Evolutionary conservation across 92 coral and sea anemone genomes (phyloP), one percentile per base, ranked within the genome.

Genomic region (Zoanthus sansibaricus): DNA sequence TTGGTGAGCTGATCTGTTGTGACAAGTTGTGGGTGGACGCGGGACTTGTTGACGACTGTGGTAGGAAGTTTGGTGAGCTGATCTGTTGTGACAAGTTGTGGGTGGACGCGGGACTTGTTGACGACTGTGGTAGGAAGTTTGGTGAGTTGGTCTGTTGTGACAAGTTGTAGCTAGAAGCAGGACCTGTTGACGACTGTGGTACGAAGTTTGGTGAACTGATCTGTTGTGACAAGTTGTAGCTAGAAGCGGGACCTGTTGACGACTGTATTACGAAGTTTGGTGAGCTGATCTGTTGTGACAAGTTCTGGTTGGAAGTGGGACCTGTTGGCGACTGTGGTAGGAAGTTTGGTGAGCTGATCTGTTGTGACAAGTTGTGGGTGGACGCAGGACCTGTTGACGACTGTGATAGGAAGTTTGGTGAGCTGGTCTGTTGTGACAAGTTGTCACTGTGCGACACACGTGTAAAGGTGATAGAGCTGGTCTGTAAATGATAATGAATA

Each of bases 151-250:
- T 54, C 59, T 6, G 59, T 54, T 54, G 59, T 54, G 59, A 54
- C 59, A 54, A 3, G 15, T 54, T 54, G 59, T 54, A 3, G 59
- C 16, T 54, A 6, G 59, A 54, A 3, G 59, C 59, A 15, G 11
- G 59, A 54, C 59, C 59, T 54, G 59, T 54, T 54, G 59, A 15
- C 15, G 11, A 9, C 13, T 10, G 11, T 10, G 15, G 15, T 15
- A 9, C 0, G 15, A 9, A 10, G 11, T 10, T 54, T 54, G 59
- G 11, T 10, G 15, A 10, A 7, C 11, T 10, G 25, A 25, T 69
- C 52, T 25, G 72, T 46, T 79, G 78, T 76, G 90, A 64, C 90
- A 87, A 75, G 73, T 61, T 51, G 17, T 51, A 54, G 13, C 76
- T 62, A 31, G 54, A 54, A 54, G 59, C 59, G 59, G 42, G 42